These are phyloP conservation scores for Prinia subflava DNA, from an alignment of 2,113 vertebrate species.

Conservation along the genomic window DNA sequence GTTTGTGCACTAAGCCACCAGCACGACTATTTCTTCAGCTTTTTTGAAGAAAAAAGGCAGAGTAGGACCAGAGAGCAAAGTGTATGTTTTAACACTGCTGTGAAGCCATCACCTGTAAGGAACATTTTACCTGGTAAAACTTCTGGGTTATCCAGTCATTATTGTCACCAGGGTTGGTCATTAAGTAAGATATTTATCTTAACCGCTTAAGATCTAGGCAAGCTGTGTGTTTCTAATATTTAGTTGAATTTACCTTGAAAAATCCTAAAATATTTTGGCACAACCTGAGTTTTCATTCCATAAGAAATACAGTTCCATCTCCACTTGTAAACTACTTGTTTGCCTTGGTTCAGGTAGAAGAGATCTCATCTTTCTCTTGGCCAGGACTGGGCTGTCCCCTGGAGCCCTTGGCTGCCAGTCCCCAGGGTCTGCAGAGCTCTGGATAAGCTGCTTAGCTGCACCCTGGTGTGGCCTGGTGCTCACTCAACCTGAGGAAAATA, in stretches of 20 bases:
- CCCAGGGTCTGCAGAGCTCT: background rate
- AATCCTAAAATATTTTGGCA: background rate
- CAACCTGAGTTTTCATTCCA: rapidly evolving
- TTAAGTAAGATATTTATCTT: background rate
- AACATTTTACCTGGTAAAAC: background rate
- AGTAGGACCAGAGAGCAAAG: background rate
- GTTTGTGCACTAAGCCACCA: background rate
- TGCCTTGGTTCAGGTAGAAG: background rate
- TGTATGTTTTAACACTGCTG: background rate
- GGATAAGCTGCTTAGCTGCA: background rate
- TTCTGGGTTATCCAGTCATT: background rate
- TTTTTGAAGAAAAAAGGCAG: background rate
- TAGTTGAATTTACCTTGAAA: background rate
- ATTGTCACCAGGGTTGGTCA: background rate
- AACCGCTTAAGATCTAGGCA: background rate
- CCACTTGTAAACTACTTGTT: background rate
- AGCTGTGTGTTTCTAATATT: background rate
- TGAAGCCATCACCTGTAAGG: background rate
- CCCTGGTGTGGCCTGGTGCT: background rate
- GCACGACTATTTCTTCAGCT: background rate
- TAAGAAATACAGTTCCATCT: background rate
- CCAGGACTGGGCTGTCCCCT: background rate
- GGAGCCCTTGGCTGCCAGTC: background rate
- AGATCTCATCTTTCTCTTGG: background rate
- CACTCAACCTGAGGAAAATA: background rate